Conservation (phyloP, 2,797 vertebrate species). For the Melanotaenia parkinsoni region DNA sequence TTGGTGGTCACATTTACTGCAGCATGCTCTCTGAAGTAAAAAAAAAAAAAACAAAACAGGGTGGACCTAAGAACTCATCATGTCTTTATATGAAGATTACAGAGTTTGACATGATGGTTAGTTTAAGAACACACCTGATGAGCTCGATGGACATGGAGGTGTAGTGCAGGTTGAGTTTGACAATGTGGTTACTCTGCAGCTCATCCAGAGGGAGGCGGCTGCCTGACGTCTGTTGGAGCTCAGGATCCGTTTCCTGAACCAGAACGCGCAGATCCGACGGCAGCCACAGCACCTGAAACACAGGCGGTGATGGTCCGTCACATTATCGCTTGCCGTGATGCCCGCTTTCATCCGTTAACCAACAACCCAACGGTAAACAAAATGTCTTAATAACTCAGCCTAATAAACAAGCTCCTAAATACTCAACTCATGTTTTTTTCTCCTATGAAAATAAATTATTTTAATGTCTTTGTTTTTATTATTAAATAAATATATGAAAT, state of each 20-base stretch:
- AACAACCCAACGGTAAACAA: no score
- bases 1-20: conserved; percentile 90
- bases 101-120: background rate
- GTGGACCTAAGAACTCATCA: background rate
- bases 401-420: no score
- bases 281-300: conserved; percentile 87
- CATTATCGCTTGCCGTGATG: no score
- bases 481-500: no score
- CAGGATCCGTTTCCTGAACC: conserved; percentile 80
- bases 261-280: conserved; percentile 69
- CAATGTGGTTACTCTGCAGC: conserved; percentile 78
- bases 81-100: no score
- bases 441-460: no score
- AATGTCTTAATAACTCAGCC: no score
- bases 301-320: background rate
- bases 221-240: conserved; percentile 85
- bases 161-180: conserved; percentile 88
- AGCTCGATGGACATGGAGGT: conserved; percentile 83
- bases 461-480: no score
- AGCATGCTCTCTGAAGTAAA: conserved; percentile 74
- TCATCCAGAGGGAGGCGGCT: conserved; percentile 77
- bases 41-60: fast-evolving
- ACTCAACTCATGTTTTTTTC: no score
- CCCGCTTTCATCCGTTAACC: no score
- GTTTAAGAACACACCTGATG: conserved; percentile 67